Evolutionary conservation across 2,888 invertebrate species (phyloP).

Genomic region (Ferrisia virgata): DNA sequence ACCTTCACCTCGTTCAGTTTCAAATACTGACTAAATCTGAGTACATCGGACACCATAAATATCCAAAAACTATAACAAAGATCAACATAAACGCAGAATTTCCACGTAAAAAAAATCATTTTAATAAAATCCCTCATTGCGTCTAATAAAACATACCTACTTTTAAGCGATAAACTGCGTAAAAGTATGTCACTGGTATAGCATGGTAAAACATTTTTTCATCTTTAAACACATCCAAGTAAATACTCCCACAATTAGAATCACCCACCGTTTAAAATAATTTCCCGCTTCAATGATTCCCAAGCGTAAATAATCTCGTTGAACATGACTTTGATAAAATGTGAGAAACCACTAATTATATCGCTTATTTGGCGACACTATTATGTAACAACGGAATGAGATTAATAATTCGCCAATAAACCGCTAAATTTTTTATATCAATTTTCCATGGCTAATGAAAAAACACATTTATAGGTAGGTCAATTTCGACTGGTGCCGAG

Average conservation of each 20-base stretch:
- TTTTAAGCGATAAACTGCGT: background rate
- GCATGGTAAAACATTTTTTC: background rate
- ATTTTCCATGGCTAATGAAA: background rate
- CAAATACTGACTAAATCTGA: too few species aligned
- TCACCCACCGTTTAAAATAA: background rate
- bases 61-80: too few species aligned
- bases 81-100: too few species aligned
- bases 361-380: background rate
- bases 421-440: background rate
- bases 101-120: background rate
- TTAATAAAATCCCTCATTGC: background rate
- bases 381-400: background rate
- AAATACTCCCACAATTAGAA: background rate
- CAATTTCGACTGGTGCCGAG: background rate
- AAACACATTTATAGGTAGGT: background rate
- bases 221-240: background rate
- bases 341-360: slow-evolving; percentile 1
- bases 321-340: slow-evolving; percentile 12
- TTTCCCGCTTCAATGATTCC: slow-evolving; percentile 16
- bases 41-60: too few species aligned
- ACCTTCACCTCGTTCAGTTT: too few species aligned
- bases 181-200: background rate
- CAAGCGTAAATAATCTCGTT: slow-evolving; percentile 9
- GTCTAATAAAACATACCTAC: background rate
- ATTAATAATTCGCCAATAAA: background rate